These are phyloP conservation scores for Sesamia nonagrioides DNA, from an alignment of 1,140 invertebrate genomes.

Conservation along the genomic window DNA sequence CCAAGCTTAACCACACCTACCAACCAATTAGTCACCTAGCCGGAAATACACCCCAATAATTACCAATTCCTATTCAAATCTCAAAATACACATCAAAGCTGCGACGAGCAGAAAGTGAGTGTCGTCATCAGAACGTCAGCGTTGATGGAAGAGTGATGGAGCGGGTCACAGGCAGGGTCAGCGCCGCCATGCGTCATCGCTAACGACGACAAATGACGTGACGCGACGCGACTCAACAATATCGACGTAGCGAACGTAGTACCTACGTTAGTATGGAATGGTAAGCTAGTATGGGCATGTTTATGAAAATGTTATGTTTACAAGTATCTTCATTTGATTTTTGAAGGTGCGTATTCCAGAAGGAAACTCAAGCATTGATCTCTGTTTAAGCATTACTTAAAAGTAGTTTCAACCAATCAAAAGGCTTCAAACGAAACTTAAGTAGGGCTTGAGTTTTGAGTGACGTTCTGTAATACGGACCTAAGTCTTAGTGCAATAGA, in stretches of 20 bases:
- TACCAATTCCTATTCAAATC: constrained; percentile 4
- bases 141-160: constrained; percentile 81
- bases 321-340: background rate
- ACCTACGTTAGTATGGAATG: background rate
- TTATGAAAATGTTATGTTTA: no score
- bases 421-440: no score
- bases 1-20: background rate
- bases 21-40: constrained; percentile 1
- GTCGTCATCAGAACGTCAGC: constrained; percentile 55
- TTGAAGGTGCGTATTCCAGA: no score
- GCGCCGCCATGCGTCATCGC: constrained; percentile 83
- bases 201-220: constrained; percentile 87
- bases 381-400: no score
- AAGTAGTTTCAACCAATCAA: no score
- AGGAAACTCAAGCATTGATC: no score
- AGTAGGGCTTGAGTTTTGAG: no score
- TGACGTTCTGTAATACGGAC: no score
- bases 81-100: constrained; percentile 30
- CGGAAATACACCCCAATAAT: background rate
- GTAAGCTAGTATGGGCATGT: background rate
- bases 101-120: constrained; percentile 5
- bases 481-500: no score
- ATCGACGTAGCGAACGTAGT: constrained; percentile 23
- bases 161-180: constrained; percentile 79
- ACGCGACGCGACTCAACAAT: constrained; percentile 61